These are phyloP conservation scores for Tetraodon nigroviridis DNA, from an alignment of 2,113 vertebrate species.

Conservation along the genomic window DNA sequence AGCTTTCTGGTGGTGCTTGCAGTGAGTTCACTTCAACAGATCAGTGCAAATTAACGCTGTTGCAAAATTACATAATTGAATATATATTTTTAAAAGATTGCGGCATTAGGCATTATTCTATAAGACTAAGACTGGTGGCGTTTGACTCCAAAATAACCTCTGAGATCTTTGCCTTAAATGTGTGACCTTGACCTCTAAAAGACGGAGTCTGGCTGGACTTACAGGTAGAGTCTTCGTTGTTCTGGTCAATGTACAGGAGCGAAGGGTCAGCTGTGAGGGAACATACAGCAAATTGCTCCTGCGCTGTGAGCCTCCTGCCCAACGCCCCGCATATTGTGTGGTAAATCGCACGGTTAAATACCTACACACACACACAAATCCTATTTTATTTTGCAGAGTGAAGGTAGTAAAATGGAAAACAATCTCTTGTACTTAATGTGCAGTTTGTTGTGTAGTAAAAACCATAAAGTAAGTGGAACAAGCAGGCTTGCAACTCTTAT, in stretches of 20 bases:
- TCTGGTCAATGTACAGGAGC: constrained; percentile 2
- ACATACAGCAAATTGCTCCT: constrained; percentile 77
- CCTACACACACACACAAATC: constrained; percentile 58
- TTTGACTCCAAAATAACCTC: not conserved
- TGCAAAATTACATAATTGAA: not conserved
- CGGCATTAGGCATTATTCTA: too few relatives aligned
- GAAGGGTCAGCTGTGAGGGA: constrained; percentile 72
- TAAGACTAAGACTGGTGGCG: too few relatives aligned
- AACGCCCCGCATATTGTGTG: constrained; percentile 72
- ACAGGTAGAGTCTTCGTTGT: constrained; percentile 14
- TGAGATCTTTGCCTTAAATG: not conserved
- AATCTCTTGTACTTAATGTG: too few relatives aligned
- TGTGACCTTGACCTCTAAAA: not conserved
- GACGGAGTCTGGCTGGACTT: not conserved
- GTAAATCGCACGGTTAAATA: constrained; percentile 81
- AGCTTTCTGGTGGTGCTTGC: constrained; percentile 41
- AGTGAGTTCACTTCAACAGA: constrained; percentile 23
- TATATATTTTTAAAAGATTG: not conserved
- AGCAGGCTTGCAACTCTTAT: too few relatives aligned
- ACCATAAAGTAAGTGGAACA: too few relatives aligned
- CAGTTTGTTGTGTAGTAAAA: too few relatives aligned
- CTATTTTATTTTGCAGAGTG: too few relatives aligned
- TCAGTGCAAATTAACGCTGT: not conserved
- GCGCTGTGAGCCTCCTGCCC: constrained; percentile 56
- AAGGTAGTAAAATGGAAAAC: too few relatives aligned